Conservation (phyloP, 2,797 vertebrate species). For the Chaenodraco wilsoni region DNA sequence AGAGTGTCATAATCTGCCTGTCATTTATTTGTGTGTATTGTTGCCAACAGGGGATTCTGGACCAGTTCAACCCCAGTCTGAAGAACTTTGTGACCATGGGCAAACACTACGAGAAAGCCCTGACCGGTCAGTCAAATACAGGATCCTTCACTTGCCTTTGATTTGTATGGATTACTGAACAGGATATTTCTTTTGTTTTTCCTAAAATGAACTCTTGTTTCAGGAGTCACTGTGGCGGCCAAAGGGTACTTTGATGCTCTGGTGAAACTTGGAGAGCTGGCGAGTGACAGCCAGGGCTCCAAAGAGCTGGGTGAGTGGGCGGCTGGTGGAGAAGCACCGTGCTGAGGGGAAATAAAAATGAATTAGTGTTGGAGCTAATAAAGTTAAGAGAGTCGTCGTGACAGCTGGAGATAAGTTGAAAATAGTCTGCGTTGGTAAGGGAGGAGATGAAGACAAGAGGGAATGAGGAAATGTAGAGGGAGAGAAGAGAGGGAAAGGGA, state of each 20-base stretch:
- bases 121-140: conserved; percentile 77
- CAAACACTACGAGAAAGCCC: conserved; percentile 87
- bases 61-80: conserved; percentile 90
- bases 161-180: neutral
- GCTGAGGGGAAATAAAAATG: conserved; percentile 19
- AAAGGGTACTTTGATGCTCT: conserved; percentile 90
- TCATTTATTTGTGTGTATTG: conserved; percentile 16
- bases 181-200: neutral
- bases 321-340: neutral
- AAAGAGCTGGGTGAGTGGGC: conserved; percentile 88
- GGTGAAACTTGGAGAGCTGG: conserved; percentile 89
- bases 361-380: conserved; percentile 35
- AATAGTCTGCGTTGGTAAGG: conserved; percentile 46
- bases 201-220: conserved; percentile 26
- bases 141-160: neutral
- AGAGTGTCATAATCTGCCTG: neutral
- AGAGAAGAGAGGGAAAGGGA: conserved; percentile 75
- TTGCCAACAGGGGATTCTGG: conserved; percentile 84
- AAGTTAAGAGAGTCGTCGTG: conserved; percentile 46
- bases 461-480: conserved; percentile 72
- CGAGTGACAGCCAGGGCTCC: conserved; percentile 89
- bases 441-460: conserved; percentile 63
- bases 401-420: conserved; percentile 44
- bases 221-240: conserved; percentile 88
- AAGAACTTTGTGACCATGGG: conserved; percentile 91